These are phyloP conservation scores for Glossosoma conforme DNA, from an alignment of 1,140 invertebrate genomes.

Conservation along the genomic window DNA sequence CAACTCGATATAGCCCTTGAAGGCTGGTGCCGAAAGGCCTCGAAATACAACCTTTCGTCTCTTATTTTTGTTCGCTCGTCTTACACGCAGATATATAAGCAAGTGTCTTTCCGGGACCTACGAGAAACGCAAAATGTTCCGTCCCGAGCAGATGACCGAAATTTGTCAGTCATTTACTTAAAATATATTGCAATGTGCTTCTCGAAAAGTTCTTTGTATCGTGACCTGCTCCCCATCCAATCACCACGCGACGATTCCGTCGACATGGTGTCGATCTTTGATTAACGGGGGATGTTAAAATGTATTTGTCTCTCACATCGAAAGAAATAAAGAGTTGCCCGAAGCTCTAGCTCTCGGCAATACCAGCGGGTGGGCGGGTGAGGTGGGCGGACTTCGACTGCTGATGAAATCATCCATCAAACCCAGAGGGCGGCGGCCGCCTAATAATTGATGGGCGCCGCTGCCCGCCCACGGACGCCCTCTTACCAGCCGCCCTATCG, in stretches of 20 bases:
- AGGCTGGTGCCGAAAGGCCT: no score
- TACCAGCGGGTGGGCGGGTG: not conserved
- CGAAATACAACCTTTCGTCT: no score
- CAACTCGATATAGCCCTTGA: no score
- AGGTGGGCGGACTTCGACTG: not conserved
- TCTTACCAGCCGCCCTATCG: not conserved
- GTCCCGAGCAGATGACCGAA: no score
- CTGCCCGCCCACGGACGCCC: not conserved
- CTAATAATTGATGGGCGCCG: conserved; percentile 17
- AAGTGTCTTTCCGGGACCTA: no score
- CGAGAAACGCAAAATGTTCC: no score
- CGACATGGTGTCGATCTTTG: not conserved
- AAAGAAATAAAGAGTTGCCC: no score
- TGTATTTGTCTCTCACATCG: not conserved
- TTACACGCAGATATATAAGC: no score
- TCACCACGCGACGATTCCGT: not conserved
- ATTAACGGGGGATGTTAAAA: not conserved
- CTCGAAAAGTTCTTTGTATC: no score
- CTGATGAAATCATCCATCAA: conserved; percentile 15
- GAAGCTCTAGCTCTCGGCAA: not conserved
- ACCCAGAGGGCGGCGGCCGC: not conserved
- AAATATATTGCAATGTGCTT: no score
- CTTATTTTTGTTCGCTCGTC: no score
- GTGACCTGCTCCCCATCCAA: not conserved
- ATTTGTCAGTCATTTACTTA: no score